Percentiles rank a stretch among this genome's conserved stretches.
phyloP scores from a whole-genome alignment of 2,113 vertebrate genomes.

The Oxyruncus cristatus region DNA sequence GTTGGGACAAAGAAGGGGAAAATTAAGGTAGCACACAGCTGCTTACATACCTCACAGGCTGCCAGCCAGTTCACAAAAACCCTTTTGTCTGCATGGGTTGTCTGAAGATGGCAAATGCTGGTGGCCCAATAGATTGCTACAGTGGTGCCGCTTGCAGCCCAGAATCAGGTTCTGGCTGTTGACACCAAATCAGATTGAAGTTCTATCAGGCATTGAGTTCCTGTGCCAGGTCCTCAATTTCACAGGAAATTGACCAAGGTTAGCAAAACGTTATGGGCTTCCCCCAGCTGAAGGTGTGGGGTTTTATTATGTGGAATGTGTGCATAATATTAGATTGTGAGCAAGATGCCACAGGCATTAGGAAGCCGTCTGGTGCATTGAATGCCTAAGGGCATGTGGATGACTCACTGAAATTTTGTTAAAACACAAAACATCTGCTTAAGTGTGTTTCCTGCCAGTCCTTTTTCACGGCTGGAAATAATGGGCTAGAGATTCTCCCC shows the following conservation, averaged over 20 bases:
- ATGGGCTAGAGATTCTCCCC: background rate
- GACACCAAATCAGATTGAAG: background rate
- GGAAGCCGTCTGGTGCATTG: background rate
- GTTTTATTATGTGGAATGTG: background rate
- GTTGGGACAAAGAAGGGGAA: background rate
- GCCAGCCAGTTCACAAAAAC: background rate
- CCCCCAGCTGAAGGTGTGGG: background rate
- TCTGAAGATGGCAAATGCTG: background rate
- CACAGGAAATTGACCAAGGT: background rate
- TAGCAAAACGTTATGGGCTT: background rate
- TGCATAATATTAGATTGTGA: background rate
- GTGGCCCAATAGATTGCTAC: background rate
- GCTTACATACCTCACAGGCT: background rate
- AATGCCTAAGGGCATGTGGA: background rate
- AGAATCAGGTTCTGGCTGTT: background rate
- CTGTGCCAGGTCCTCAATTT: background rate
- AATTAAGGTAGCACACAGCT: background rate
- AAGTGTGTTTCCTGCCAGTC: constrained; percentile 25
- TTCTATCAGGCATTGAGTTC: accelerated
- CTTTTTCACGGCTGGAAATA: background rate
- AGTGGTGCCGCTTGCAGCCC: background rate
- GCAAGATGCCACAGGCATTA: background rate
- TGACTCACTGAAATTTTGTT: constrained; percentile 38
- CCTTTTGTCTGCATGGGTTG: constrained; percentile 9
- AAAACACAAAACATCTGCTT: constrained; percentile 36